Conservation (phyloP, 2,113 vertebrate genomes). For the Campylomormyrus tamandua region DNA sequence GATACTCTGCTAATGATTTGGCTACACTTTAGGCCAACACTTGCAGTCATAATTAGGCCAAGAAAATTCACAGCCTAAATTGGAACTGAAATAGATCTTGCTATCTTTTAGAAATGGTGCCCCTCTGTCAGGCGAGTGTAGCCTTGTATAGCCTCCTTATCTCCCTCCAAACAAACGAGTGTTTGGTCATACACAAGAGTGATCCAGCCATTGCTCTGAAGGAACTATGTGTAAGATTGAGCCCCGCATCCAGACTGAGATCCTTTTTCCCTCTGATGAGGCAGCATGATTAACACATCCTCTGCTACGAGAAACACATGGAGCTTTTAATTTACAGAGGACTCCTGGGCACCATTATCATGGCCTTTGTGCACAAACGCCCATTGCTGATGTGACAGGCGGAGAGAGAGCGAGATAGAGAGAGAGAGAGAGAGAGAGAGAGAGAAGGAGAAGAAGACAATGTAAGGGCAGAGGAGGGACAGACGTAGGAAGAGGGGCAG, state of each 20-base stretch:
- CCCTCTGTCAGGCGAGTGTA: constrained; percentile 15
- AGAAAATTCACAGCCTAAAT: constrained; percentile 21
- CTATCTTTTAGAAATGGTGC: constrained; percentile 21
- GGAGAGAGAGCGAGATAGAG: constrained; percentile 30
- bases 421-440: constrained; percentile 16
- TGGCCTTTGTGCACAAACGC: constrained; percentile 65
- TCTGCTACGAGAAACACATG: constrained; percentile 51
- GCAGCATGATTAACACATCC: constrained; percentile 51
- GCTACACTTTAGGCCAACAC: constrained; percentile 18
- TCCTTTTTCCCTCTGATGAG: neutral
- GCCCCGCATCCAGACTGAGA: neutral
- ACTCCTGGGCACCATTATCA: constrained; percentile 58
- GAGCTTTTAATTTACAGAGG: constrained; percentile 59
- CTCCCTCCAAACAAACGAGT: neutral
- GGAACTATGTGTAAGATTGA: neutral
- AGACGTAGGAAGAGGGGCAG: constrained; percentile 40
- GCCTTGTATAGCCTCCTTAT: neutral
- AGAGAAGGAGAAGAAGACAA: constrained; percentile 33
- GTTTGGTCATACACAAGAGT: neutral
- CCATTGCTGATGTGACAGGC: constrained; percentile 59
- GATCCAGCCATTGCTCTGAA: neutral
- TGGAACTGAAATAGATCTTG: constrained; percentile 17
- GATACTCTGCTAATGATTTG: constrained; percentile 13
- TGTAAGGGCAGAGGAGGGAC: constrained; percentile 43
- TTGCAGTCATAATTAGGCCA: constrained; percentile 24